A percentile compares a stretch with the other conserved stretches of the same genome.
phyloP scores from a whole-genome alignment of 1,140 invertebrate genomes.

The Bombus polaris region DNA sequence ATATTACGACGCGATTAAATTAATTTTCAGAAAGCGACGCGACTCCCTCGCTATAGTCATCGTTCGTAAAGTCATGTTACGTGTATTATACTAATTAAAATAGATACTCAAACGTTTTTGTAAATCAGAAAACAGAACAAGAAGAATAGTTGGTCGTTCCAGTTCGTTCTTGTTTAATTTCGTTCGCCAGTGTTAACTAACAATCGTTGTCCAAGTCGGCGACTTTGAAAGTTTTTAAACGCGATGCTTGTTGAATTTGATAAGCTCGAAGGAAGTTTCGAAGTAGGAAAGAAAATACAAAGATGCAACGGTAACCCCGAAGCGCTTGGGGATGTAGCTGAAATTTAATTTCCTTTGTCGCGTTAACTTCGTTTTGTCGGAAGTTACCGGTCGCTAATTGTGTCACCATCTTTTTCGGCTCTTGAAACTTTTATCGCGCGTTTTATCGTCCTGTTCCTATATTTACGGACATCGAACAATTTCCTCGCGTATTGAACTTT shows the following conservation, averaged over 20 bases:
- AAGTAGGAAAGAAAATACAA: neutral
- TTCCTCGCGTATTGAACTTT: too few relatives aligned
- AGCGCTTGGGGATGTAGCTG: neutral
- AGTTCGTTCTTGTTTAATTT: neutral
- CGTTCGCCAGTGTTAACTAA: neutral
- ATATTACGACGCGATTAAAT: too few relatives aligned
- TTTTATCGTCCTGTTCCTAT: neutral
- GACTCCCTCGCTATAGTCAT: too few relatives aligned
- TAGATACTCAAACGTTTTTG: too few relatives aligned
- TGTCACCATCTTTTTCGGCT: slow-evolving; percentile 14
- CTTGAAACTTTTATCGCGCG: neutral
- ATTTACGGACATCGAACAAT: too few relatives aligned
- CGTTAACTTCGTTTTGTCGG: slow-evolving; percentile 28
- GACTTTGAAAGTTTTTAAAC: neutral
- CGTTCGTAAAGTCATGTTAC: too few relatives aligned
- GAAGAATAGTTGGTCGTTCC: neutral
- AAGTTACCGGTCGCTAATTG: slow-evolving; percentile 45
- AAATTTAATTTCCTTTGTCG: slow-evolving; percentile 43
- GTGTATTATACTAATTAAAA: too few relatives aligned
- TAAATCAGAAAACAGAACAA: too few relatives aligned
- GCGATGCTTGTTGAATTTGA: neutral
- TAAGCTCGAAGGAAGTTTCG: slow-evolving; percentile 3
- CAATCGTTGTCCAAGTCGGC: neutral
- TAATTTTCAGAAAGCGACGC: too few relatives aligned
- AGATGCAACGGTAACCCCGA: slow-evolving; percentile 12